Evolutionary conservation across 2,888 invertebrate genomes (phyloP), one percentile per base, ranked within the genome.

Genomic region (Coecobrya sp.): DNA sequence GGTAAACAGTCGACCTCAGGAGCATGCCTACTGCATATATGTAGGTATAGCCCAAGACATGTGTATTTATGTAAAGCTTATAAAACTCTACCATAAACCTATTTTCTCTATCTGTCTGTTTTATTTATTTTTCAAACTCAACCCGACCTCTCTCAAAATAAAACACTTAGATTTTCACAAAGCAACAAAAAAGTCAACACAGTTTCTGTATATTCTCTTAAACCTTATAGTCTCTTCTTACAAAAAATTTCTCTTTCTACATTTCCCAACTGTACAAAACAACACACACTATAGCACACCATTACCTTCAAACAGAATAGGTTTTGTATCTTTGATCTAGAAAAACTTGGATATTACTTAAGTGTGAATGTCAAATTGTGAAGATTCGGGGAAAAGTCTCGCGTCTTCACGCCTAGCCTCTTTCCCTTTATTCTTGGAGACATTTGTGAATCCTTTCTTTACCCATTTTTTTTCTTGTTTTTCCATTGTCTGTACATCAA

Each of bases 311-410:
- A 52, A 42, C 73, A 2, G 19, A 70, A 36, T 45, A 45, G 62
- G 19, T 52, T 49, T 52, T 52, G 42, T 52, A 36, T 52, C 79
- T 49, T 55, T 59, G 55, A 81, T 81, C 22, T 59, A 42, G 36
- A 55, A 10, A 55, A 81, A 81, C 55, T 55, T 82, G 36, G 82
- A 82, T 82, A 59, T 62, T 59, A 84, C 73, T 84, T 70, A 89
- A 89, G 89, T 89, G 89, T 62, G 84, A 84, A 82, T 82, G 70
- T 82, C 88, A 79, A 55, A 87, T 36, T 45, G 59, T 86, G 42
- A 68, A 85, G 68, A 85, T 68, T 52, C 62, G 73, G 62, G 11
- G 10, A 22, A 42, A 55, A 89, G 81, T 65, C 49, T 30, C 73
- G 30, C 42, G 36, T 70, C 70, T 42, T 70, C 70, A 42, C 70